Conservation (phyloP, 1,140 invertebrate genomes). For the Bursaphelenchus mucronatus region DNA sequence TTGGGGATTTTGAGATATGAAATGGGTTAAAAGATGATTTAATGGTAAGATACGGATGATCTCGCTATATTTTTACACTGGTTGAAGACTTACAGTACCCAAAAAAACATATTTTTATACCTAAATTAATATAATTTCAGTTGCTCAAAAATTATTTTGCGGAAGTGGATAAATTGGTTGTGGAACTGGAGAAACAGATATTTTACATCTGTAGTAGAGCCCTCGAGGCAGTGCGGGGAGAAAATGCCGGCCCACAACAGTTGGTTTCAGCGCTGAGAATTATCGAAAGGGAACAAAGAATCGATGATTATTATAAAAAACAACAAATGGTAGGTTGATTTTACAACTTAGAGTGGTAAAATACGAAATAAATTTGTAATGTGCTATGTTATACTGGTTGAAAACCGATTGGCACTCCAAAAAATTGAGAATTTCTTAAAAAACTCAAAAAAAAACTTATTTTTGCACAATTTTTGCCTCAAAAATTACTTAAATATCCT, state of each 20-base stretch:
- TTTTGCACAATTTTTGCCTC: too few relatives aligned
- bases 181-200: constrained; percentile 83
- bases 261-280: constrained; percentile 92
- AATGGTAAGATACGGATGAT: background rate
- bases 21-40: background rate
- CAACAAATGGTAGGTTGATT: constrained; percentile 40
- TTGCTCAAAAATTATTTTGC: constrained; percentile 86
- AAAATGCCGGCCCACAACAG: constrained; percentile 81
- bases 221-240: constrained; percentile 82
- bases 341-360: too few relatives aligned
- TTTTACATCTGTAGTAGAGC: constrained; percentile 81
- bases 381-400: too few relatives aligned
- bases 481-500: too few relatives aligned
- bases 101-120: background rate
- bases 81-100: background rate
- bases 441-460: too few relatives aligned
- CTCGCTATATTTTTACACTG: background rate
- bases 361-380: too few relatives aligned
- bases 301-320: constrained; percentile 56
- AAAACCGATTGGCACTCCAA: too few relatives aligned
- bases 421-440: too few relatives aligned
- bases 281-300: constrained; percentile 83
- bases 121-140: constrained; percentile 52
- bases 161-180: constrained; percentile 84
- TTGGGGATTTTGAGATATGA: background rate